Evolutionary conservation across 23 tunicate species (phyloP), one percentile per base, ranked within the genome.

Genomic region (Trididemnum miniatum): DNA sequence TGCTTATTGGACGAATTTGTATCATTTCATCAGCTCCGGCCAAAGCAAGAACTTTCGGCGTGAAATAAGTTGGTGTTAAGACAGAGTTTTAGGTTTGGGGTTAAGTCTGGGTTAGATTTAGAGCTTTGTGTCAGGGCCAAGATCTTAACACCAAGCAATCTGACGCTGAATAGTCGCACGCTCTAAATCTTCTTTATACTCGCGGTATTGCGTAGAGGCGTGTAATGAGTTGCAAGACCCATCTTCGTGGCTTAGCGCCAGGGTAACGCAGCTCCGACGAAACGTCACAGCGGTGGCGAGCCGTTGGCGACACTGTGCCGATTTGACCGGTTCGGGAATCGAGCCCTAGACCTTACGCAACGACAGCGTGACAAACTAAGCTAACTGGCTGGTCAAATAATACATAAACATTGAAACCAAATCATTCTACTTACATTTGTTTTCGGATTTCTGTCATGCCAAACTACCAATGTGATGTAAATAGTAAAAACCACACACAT

Each of bases 401-500:
- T 44, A 44, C 15, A 44, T 15, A 7, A 44, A 44, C 15, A 44
- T 44, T 44, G 12, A 9, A 66, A 44, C 15, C 9, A 44, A 44
- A 44, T 7, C 9, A 44, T 44, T 51, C 65, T 18, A 40, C 74
- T 71, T 38, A 89, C 89, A 69, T 91, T 82, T 9, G 44, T 35
- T 20, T 79, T 29, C 29, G 97, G 97, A 31, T 9, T 69, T 66
- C 97, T 66, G 65, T 91, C 97, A 33, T 84, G 60, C 80, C 85
- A 86, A 49, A 44, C 40, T 29, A 91, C 97, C 0, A 91, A 77
- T 22, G 78, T 75, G 33, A 76, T 27, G 65, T 91, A 91, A 1
- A 91, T 20, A 35, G 87, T 90, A 60, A 91, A 74, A 3, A 91
- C 87, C 34, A 91, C 63, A 54, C 88, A 77, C 63, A 91, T 76